A percentile compares a stretch with the other conserved stretches of the same genome.
phyloP scores from a whole-genome alignment of 2,888 invertebrate species.

The Actias luna region DNA sequence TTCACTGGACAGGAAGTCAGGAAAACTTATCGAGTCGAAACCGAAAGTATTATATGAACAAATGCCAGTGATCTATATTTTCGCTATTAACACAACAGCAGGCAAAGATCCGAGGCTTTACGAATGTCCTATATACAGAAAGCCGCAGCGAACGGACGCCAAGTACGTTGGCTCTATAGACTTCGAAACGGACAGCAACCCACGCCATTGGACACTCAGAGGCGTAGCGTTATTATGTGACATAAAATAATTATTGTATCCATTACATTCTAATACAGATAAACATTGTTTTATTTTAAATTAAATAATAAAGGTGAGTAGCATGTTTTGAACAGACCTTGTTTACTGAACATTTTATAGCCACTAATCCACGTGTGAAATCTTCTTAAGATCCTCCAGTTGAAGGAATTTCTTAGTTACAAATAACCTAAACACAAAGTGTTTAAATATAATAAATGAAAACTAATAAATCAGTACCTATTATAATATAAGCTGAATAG shows the following conservation, averaged over 20 bases:
- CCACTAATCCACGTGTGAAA: too few relatives aligned
- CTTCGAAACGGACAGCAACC: slow-evolving; percentile 95
- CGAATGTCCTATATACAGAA: slow-evolving; percentile 98
- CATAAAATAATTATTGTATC: slow-evolving; percentile 87
- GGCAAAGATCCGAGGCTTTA: slow-evolving; percentile 95
- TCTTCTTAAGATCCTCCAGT: too few relatives aligned
- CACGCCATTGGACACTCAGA: slow-evolving; percentile 96
- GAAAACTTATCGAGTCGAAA: slow-evolving; percentile 95
- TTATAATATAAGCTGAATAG: too few relatives aligned
- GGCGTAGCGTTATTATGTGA: slow-evolving; percentile 98
- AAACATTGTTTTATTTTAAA: background rate
- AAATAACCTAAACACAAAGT: too few relatives aligned
- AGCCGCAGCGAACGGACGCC: slow-evolving; percentile 95
- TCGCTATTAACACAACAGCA: slow-evolving; percentile 95
- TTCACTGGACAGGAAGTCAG: slow-evolving; percentile 92
- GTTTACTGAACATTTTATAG: too few relatives aligned
- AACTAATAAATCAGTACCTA: too few relatives aligned
- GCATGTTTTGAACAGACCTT: too few relatives aligned
- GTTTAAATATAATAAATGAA: too few relatives aligned
- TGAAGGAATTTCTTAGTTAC: too few relatives aligned
- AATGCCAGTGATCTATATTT: slow-evolving; percentile 98
- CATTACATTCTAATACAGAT: background rate
- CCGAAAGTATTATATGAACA: slow-evolving; percentile 96
- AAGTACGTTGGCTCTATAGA: slow-evolving; percentile 98
- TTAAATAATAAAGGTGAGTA: too few relatives aligned